Base-by-base conservation (phyloP, 1,140 invertebrate species). In the Subanguina moxae region DNA sequence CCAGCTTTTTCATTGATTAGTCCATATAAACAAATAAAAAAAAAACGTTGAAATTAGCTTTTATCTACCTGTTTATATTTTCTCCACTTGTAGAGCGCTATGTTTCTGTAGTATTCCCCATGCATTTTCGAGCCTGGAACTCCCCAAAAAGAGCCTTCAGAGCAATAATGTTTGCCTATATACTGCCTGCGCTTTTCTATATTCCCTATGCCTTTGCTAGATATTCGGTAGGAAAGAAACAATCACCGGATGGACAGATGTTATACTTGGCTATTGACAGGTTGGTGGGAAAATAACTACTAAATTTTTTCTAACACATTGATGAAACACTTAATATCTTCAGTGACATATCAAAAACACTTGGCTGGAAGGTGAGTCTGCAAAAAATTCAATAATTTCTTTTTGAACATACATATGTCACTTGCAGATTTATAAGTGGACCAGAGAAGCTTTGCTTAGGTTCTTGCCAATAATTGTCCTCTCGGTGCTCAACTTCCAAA, bases 401-500 rank as follows among this genome's bases (percentile, higher is more conserved):
- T 5, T 66, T 61, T 42, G 7, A 32, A 61, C 19, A n/a, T n/a
- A n/a, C 27, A 61, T 32, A 19, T 27, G 63, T 23, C 45, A 25
- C 11, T 70, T 72, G 62, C 43, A 81, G 80, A 71, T 81, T 28
- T 82, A 82, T 64, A 82, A 82, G 59, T 82, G 78, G 81, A 80
- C 75, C 11, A 56, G 80, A 19, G 80, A 82, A 76, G 68, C 62
- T 13, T 32, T 80, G n/a, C 69, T 82, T 7, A 56, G 81, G 52
- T 83, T 82, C 59, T 25, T 72, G 11, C 80, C 80, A 5, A 82
- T 82, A 43, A 62, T 82, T 17, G 67, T 83, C 5, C 69, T 82
- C 27, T 71, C 74, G 11, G 63, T 82, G 9, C 68, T 79, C 25
- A 79, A 79, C 52, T 65, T 71, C 25, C 63, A 78, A 64, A 82